phyloP scores from a whole-genome alignment of 2,888 invertebrate species.

The Dromius quadrimaculatus region DNA sequence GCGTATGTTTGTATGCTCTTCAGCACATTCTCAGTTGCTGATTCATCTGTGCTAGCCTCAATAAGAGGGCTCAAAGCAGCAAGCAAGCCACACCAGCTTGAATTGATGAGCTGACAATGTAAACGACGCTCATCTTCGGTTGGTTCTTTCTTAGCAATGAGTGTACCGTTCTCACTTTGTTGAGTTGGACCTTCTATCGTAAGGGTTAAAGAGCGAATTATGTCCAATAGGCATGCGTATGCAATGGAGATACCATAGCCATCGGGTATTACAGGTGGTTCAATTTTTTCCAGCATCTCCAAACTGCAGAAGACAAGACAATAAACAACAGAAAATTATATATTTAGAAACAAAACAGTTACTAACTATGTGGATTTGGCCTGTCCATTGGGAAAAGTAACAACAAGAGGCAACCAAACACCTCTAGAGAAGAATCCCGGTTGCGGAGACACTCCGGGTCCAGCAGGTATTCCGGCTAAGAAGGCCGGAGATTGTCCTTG shows the following conservation, averaged over 20 bases:
- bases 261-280: conserved; percentile 94
- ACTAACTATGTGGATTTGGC: conserved; percentile 93
- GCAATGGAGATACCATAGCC: conserved; percentile 98
- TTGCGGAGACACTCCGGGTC: conserved; percentile 87
- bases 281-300: conserved; percentile 96
- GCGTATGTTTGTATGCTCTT: conserved; percentile 93
- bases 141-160: conserved; percentile 57
- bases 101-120: conserved; percentile 85
- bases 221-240: conserved; percentile 92
- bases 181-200: conserved; percentile 74
- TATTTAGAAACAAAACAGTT: conserved; percentile 6
- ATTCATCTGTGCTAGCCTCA: conserved; percentile 96
- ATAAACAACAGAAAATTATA: conserved; percentile 7
- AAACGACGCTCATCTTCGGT: conserved; percentile 67
- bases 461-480: conserved; percentile 74
- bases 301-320: conserved; percentile 71
- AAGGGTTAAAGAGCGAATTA: conserved; percentile 86
- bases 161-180: conserved; percentile 54
- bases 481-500: conserved; percentile 75
- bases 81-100: conserved; percentile 95
- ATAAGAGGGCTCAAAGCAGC: conserved; percentile 92
- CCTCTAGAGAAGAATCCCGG: conserved; percentile 94
- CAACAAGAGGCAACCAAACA: conserved; percentile 90
- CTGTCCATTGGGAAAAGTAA: conserved; percentile 86
- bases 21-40: conserved; percentile 90